Percentiles rank a stretch among this genome's conserved stretches.
Evolutionary conservation across 2,888 invertebrate species (phyloP).

Genomic region (Sicus ferrugineus): DNA sequence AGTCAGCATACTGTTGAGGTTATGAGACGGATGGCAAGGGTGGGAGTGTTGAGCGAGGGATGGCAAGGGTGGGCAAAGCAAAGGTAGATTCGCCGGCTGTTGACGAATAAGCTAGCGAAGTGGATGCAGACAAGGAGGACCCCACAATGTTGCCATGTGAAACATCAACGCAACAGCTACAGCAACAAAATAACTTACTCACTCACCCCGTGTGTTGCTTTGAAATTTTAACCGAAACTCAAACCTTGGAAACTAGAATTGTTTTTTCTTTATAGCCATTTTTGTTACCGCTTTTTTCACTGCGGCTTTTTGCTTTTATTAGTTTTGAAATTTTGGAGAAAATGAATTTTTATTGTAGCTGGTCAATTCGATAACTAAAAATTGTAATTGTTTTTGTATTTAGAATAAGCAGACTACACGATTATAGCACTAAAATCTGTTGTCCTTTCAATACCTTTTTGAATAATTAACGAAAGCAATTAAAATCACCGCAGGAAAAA

Average conservation of each 20-base stretch:
- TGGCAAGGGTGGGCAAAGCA: background rate
- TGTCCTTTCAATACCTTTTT: constrained; percentile 3
- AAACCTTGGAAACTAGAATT: background rate
- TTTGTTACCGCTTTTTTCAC: background rate
- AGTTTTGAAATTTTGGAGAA: background rate
- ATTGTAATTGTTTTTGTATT: no score
- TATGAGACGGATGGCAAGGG: background rate
- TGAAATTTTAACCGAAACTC: background rate
- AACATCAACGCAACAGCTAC: background rate
- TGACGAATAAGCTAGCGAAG: background rate
- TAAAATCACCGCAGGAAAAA: background rate
- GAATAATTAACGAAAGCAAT: constrained; percentile 14
- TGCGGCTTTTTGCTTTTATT: background rate
- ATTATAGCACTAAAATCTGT: background rate
- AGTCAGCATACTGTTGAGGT: background rate
- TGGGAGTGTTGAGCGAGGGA: background rate
- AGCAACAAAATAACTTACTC: background rate
- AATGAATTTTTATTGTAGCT: background rate
- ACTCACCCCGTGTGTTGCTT: background rate
- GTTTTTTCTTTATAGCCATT: background rate
- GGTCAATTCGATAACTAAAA: no score
- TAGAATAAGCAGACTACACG: constrained; percentile 3
- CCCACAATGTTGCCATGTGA: background rate
- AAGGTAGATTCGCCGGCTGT: no score
- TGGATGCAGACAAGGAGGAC: background rate